phyloP scores from a whole-genome alignment of 2,797 vertebrate genomes.

The Mustela erminea region DNA sequence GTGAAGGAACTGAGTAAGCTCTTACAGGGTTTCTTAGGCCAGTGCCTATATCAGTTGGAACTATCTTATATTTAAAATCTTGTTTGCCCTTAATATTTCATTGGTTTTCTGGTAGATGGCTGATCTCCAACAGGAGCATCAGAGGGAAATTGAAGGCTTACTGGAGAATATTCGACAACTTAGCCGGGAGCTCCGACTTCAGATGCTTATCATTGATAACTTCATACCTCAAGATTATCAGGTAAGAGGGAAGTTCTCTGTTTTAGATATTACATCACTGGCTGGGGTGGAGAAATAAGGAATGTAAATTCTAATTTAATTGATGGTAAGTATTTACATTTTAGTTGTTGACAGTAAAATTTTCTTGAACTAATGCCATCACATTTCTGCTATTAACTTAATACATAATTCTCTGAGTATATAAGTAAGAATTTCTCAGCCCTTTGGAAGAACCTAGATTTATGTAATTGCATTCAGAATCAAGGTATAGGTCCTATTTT shows the following conservation, averaged over 20 bases:
- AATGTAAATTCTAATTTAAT: conserved; percentile 22
- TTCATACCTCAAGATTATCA: conserved; percentile 99
- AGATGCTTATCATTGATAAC: conserved; percentile 99
- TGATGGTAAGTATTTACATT: conserved; percentile 4
- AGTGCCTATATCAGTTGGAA: not conserved
- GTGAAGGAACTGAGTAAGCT: not conserved
- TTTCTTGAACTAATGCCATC: conserved; percentile 45
- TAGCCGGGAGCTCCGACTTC: conserved; percentile 97
- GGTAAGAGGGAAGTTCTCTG: conserved; percentile 82
- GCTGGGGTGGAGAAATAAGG: not conserved
- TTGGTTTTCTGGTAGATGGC: conserved; percentile 92
- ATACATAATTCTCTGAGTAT: conserved; percentile 9
- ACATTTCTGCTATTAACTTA: not conserved
- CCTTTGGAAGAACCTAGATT: not conserved
- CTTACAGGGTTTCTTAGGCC: not conserved
- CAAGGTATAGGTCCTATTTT: not conserved
- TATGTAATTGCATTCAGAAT: not conserved
- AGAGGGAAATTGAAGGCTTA: conserved; percentile 97
- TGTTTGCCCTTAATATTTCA: not conserved
- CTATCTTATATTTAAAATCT: not conserved
- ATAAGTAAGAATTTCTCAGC: conserved; percentile 26
- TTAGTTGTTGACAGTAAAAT: not conserved
- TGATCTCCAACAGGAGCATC: conserved; percentile 98
- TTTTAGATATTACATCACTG: not conserved
- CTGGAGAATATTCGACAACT: conserved; percentile 98